A percentile compares a stretch with the other conserved stretches of the same genome.
These are phyloP conservation scores for Coracias cyanogaster DNA, from an alignment of 2,797 vertebrate genomes.

Conservation along the genomic window DNA sequence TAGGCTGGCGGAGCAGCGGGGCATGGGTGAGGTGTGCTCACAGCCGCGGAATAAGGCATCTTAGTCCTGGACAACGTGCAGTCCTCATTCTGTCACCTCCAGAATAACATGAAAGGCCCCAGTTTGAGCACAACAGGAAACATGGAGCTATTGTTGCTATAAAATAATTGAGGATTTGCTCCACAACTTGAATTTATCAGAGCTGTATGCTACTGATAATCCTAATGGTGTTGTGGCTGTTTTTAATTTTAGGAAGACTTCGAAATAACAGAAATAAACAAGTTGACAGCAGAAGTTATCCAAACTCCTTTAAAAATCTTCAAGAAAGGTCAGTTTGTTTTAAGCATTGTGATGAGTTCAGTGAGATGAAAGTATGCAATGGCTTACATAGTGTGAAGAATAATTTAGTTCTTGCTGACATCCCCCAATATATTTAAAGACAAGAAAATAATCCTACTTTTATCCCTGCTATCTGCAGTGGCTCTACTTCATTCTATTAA, in stretches of 20 bases:
- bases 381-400: neutral
- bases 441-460: neutral
- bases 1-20: neutral
- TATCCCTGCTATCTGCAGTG: neutral
- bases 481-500: neutral
- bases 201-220: neutral
- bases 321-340: conserved; percentile 59
- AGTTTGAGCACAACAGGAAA: neutral
- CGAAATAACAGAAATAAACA: conserved; percentile 78
- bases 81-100: neutral
- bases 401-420: neutral
- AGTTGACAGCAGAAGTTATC: conserved; percentile 74
- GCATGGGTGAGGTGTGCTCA: rapidly evolving
- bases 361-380: neutral
- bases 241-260: conserved; percentile 69
- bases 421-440: neutral
- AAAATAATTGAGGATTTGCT: neutral
- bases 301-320: conserved; percentile 71
- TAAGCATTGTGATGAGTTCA: neutral
- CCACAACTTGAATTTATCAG: neutral
- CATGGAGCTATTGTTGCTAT: rapidly evolving
- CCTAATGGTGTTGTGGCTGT: neutral
- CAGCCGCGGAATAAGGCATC: rapidly evolving
- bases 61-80: rapidly evolving
- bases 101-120: rapidly evolving